These are phyloP conservation scores for Orthochromis malagaraziensis DNA, from an alignment of 2,113 vertebrate genomes.

Conservation along the genomic window DNA sequence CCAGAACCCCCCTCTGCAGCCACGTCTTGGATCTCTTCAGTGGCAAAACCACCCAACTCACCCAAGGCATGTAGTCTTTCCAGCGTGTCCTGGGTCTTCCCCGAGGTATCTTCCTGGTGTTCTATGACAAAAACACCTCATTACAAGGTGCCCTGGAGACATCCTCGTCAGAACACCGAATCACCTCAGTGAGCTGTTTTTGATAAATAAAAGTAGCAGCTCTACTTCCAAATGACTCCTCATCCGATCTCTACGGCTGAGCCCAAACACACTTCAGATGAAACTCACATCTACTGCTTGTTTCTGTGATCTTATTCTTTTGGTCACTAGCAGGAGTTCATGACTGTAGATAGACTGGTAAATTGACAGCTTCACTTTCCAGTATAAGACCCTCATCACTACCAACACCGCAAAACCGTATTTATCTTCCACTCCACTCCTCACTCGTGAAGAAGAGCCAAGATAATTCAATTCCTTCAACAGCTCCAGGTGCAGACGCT, in stretches of 20 bases:
- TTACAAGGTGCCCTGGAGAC: not conserved
- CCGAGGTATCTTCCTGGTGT: not conserved
- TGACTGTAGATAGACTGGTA: not conserved
- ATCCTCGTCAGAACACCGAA: not conserved
- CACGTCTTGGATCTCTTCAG: not conserved
- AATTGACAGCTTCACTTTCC: not conserved
- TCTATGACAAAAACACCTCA: not conserved
- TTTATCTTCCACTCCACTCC: not conserved
- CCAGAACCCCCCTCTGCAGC: not conserved
- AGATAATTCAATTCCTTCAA: not conserved
- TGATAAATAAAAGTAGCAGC: not conserved
- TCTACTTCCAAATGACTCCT: not conserved
- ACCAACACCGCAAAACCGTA: not conserved
- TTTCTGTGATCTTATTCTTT: not conserved
- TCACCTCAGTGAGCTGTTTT: not conserved
- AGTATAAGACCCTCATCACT: not conserved
- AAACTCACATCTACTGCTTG: not conserved
- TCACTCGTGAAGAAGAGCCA: not conserved
- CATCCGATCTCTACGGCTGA: not conserved
- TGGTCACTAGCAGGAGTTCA: not conserved
- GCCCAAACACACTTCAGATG: not conserved
- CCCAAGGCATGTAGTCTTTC: not conserved
- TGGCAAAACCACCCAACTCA: not conserved
- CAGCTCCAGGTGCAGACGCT: not conserved
- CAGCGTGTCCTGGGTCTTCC: not conserved